Evolutionary conservation across 2,888 invertebrate species (phyloP).

Genomic region (Dicyrtoma fusca): DNA sequence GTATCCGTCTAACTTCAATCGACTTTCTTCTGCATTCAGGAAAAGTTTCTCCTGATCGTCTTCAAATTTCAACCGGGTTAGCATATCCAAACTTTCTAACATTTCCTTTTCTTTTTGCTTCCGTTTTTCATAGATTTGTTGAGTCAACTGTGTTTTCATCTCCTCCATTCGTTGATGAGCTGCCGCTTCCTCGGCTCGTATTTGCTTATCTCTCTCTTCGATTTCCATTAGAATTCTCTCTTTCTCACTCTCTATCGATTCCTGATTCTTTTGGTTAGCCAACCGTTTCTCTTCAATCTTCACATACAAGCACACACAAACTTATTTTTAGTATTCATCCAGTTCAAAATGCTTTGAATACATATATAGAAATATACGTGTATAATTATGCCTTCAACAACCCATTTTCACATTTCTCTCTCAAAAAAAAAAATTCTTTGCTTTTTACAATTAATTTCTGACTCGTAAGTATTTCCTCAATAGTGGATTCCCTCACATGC

Average conservation of each 20-base stretch:
- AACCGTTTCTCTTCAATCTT: constrained; percentile 37
- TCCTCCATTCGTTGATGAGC: constrained; percentile 8
- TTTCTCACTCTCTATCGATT: constrained; percentile 26
- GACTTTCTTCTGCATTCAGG: constrained; percentile 16
- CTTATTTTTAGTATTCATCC: too few species aligned
- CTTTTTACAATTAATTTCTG: too few species aligned
- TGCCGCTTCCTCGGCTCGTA: constrained; percentile 26
- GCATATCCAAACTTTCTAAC: constrained; percentile 30
- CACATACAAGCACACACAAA: too few species aligned
- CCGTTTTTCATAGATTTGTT: constrained; percentile 36
- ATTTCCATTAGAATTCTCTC: constrained; percentile 28
- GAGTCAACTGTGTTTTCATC: constrained; percentile 27
- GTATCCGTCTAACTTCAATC: constrained; percentile 28
- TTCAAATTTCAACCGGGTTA: constrained; percentile 28
- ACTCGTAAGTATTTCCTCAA: too few species aligned
- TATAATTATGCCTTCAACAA: too few species aligned
- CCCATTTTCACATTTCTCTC: too few species aligned
- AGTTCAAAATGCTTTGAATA: too few species aligned
- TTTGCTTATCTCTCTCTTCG: constrained; percentile 32
- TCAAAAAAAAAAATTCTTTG: too few species aligned
- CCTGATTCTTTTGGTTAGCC: constrained; percentile 18
- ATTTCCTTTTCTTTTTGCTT: constrained; percentile 38
- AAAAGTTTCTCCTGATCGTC: constrained; percentile 30
- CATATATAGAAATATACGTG: too few species aligned
- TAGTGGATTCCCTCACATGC: too few species aligned